Evolutionary conservation across 2,797 vertebrate genomes (phyloP).

Genomic region (Cossypha polioptera): DNA sequence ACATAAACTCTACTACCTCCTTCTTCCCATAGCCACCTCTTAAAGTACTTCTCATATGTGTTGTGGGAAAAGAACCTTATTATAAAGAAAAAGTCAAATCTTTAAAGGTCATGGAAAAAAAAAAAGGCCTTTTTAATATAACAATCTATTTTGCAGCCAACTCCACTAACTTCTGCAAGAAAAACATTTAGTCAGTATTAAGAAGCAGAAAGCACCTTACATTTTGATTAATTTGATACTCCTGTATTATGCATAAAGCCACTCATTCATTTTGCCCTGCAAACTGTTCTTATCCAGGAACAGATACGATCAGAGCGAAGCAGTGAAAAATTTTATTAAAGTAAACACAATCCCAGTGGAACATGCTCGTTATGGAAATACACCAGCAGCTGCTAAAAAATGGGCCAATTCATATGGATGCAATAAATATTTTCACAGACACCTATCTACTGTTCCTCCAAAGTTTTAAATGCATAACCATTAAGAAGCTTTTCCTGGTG

Average conservation of each 20-base stretch:
- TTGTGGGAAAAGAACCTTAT: not conserved
- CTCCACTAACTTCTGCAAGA: not conserved
- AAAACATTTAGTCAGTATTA: constrained; percentile 53
- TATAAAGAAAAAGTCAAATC: not conserved
- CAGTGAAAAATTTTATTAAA: constrained; percentile 59
- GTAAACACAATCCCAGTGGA: constrained; percentile 49
- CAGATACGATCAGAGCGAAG: constrained; percentile 44
- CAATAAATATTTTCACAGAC: constrained; percentile 28
- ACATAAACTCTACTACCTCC: not conserved
- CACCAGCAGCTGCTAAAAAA: not conserved
- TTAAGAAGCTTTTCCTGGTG: not conserved
- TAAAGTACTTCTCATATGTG: not conserved
- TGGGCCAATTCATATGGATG: not conserved
- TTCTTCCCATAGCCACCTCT: not conserved
- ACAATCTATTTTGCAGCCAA: not conserved
- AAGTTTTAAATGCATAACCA: not conserved
- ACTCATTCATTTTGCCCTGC: constrained; percentile 49
- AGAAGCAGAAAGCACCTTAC: constrained; percentile 45
- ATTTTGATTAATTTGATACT: constrained; percentile 67
- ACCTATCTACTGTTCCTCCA: not conserved
- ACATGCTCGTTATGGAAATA: constrained; percentile 31
- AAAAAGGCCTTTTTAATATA: not conserved
- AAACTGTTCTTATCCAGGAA: constrained; percentile 57
- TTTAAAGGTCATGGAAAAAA: not conserved
- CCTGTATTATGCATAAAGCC: constrained; percentile 45